phyloP scores from a whole-genome alignment of 2,888 invertebrate genomes.

The Ceriagrion tenellum region DNA sequence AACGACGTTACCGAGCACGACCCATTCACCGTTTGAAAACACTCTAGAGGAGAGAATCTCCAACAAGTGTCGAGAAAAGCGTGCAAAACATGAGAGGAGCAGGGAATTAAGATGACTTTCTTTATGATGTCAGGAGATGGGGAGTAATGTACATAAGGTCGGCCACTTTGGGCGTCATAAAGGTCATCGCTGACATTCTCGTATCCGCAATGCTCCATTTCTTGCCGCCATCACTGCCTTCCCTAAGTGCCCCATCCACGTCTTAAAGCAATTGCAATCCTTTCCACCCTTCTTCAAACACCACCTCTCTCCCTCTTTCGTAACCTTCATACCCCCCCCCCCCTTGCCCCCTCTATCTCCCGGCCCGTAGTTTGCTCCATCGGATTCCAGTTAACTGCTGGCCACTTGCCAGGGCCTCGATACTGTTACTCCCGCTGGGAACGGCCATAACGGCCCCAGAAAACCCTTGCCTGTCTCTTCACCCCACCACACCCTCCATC shows the following conservation, averaged over 20 bases:
- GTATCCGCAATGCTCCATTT: not conserved
- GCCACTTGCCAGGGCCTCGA: slow-evolving; percentile 47
- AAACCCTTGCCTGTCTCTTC: not conserved
- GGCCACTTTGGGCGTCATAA: slow-evolving; percentile 39
- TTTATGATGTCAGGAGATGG: slow-evolving; percentile 33
- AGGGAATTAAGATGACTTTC: slow-evolving; percentile 13
- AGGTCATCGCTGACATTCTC: slow-evolving; percentile 44
- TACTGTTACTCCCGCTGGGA: not conserved
- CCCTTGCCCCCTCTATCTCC: too few species aligned
- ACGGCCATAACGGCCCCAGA: not conserved
- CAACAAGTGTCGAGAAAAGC: not conserved
- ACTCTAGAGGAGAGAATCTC: not conserved
- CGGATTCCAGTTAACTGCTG: slow-evolving; percentile 55
- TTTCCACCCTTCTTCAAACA: not conserved
- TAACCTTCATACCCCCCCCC: not conserved
- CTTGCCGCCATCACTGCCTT: not conserved
- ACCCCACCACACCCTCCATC: not conserved
- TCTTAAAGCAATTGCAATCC: not conserved
- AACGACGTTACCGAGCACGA: too few species aligned
- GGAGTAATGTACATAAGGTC: slow-evolving; percentile 22
- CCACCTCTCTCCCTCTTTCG: not conserved
- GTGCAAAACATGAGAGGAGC: not conserved
- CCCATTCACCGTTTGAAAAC: too few species aligned
- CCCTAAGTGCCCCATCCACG: not conserved
- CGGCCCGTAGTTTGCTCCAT: slow-evolving; percentile 42